phyloP scores from a whole-genome alignment of 2,797 vertebrate species.

The Sebastes elongatus region DNA sequence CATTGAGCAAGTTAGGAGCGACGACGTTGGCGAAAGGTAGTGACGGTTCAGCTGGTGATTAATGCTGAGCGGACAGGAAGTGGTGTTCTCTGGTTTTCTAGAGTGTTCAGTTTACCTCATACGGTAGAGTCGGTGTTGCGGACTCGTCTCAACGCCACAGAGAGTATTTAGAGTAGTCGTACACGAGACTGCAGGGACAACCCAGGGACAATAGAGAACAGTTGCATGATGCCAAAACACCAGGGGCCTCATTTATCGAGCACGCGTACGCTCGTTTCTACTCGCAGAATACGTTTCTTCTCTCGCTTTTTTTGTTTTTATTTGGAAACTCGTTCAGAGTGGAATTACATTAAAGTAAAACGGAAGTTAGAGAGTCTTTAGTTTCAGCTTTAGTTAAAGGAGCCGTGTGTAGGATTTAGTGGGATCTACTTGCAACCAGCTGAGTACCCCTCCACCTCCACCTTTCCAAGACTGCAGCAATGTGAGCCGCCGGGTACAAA shows the following conservation, averaged over 20 bases:
- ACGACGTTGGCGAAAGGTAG: constrained; percentile 17
- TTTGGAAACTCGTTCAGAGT: not conserved
- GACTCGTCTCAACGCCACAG: constrained; percentile 1
- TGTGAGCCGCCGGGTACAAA: too few species aligned
- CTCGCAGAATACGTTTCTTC: not conserved
- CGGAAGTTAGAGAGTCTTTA: not conserved
- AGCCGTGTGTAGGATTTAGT: too few species aligned
- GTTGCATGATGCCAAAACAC: constrained; percentile 56
- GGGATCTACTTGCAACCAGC: too few species aligned
- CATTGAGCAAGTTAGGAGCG: constrained; percentile 44
- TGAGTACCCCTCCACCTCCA: too few species aligned
- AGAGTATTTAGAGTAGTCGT: not conserved
- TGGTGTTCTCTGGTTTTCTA: constrained; percentile 20
- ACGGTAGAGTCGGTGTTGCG: constrained; percentile 6
- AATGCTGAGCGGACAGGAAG: not conserved
- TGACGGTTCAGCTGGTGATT: constrained; percentile 3
- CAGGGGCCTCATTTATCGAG: constrained; percentile 47
- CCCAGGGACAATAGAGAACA: constrained; percentile 35
- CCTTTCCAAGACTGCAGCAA: too few species aligned
- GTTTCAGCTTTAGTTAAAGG: not conserved
- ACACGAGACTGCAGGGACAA: constrained; percentile 25
- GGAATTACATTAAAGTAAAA: not conserved
- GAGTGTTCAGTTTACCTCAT: constrained; percentile 57
- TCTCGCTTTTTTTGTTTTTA: not conserved
- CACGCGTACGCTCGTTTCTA: not conserved